Conservation (phyloP, 2,797 vertebrate species). For the Alauda arvensis region DNA sequence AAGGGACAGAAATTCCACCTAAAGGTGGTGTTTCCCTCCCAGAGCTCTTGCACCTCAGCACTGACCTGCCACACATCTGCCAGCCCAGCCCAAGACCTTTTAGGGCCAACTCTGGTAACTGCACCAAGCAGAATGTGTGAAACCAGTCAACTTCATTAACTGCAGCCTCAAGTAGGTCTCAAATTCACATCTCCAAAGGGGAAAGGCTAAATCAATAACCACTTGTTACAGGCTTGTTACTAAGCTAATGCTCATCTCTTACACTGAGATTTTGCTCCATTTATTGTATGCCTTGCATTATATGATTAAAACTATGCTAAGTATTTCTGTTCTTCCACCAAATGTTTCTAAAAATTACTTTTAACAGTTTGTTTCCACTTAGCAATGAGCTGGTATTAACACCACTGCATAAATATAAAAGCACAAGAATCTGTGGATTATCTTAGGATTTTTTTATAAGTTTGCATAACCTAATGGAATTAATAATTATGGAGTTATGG, state of each 20-base stretch:
- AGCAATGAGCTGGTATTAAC: neutral
- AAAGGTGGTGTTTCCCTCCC: accelerated
- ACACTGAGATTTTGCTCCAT: neutral
- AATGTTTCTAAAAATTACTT: neutral
- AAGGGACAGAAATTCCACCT: neutral
- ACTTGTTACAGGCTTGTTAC: neutral
- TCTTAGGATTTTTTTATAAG: accelerated
- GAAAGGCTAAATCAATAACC: slow-evolving; percentile 25
- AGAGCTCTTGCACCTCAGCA: neutral
- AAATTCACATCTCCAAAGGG: neutral
- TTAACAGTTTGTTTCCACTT: neutral
- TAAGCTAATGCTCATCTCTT: neutral
- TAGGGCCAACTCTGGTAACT: accelerated
- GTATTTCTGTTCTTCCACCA: neutral
- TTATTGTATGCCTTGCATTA: neutral
- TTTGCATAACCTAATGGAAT: neutral
- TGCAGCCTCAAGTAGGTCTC: neutral
- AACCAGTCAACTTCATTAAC: neutral
- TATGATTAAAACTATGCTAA: neutral
- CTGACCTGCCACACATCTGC: neutral
- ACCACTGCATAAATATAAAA: neutral
- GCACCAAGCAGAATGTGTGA: neutral
- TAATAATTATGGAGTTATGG: neutral
- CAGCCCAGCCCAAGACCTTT: neutral
- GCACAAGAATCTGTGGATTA: neutral